Percentiles rank a stretch among this genome's conserved stretches.
phyloP scores from a whole-genome alignment of 2,888 invertebrate species.

The Caenorhabditis auriculariae region DNA sequence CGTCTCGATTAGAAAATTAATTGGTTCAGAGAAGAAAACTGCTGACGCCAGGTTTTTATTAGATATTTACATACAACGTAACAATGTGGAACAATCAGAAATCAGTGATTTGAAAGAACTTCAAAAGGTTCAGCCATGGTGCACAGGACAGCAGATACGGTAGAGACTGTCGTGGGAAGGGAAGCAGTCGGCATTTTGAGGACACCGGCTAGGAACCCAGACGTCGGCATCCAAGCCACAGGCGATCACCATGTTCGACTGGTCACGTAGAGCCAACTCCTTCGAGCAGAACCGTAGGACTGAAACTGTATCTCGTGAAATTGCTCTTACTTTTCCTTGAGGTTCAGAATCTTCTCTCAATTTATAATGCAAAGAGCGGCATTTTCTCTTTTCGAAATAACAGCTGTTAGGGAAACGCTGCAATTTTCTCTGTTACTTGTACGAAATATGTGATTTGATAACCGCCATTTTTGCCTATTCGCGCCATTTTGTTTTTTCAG shows the following conservation, averaged over 20 bases:
- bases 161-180: conserved; percentile 56
- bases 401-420: too few relatives aligned
- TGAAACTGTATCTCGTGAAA: conserved; percentile 43
- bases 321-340: neutral
- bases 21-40: too few relatives aligned
- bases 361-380: neutral
- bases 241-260: conserved; percentile 58
- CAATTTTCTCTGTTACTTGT: too few relatives aligned
- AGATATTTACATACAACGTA: too few relatives aligned
- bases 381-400: too few relatives aligned
- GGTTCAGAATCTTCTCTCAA: neutral
- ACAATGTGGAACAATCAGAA: too few relatives aligned
- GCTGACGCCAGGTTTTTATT: too few relatives aligned
- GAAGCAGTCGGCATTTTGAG: conserved; percentile 59
- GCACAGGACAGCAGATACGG: conserved; percentile 61
- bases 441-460: too few relatives aligned
- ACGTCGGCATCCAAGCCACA: conserved; percentile 51
- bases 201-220: conserved; percentile 51
- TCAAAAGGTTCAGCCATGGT: conserved; percentile 42
- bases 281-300: conserved; percentile 63
- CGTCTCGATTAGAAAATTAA: neutral
- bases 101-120: too few relatives aligned
- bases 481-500: too few relatives aligned
- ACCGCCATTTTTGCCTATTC: too few relatives aligned
- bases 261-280: conserved; percentile 59